These are phyloP conservation scores for Bucco capensis DNA, from an alignment of 2,113 vertebrate species.

Conservation along the genomic window DNA sequence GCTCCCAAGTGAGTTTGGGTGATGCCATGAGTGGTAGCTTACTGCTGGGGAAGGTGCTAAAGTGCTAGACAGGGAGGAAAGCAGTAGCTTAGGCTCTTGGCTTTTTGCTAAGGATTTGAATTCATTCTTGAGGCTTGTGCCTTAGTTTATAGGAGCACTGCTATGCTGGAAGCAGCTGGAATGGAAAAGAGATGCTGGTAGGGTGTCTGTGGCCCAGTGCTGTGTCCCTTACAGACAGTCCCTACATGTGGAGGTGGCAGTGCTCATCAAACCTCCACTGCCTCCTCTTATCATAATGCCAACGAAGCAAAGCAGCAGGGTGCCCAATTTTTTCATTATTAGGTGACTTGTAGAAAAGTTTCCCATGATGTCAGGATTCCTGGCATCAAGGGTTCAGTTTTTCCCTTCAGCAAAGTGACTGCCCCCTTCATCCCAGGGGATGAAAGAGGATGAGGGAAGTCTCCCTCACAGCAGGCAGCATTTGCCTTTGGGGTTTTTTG, in stretches of 20 bases:
- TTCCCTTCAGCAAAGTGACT: neutral
- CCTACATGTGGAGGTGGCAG: neutral
- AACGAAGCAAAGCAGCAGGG: neutral
- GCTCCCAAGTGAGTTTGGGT: neutral
- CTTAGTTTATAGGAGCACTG: neutral
- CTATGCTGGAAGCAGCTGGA: neutral
- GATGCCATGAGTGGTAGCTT: neutral
- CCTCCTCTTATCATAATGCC: neutral
- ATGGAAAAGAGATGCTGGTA: neutral
- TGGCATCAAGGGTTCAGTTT: neutral
- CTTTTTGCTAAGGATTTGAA: neutral
- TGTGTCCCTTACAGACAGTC: no score
- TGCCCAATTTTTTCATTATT: neutral
- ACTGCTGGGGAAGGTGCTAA: neutral
- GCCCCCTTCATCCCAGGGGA: conserved; percentile 32
- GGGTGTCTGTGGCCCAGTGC: neutral
- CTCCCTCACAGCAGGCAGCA: neutral
- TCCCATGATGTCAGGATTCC: conserved; percentile 51
- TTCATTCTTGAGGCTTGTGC: neutral
- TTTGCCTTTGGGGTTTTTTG: neutral
- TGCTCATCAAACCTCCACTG: neutral
- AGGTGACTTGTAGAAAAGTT: neutral
- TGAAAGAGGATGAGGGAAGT: neutral
- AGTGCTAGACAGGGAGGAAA: neutral
- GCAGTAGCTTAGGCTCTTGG: neutral